A percentile compares a stretch with the other conserved stretches of the same genome.
phyloP scores from a whole-genome alignment of 2,113 vertebrate species.

The Smithornis capensis region DNA sequence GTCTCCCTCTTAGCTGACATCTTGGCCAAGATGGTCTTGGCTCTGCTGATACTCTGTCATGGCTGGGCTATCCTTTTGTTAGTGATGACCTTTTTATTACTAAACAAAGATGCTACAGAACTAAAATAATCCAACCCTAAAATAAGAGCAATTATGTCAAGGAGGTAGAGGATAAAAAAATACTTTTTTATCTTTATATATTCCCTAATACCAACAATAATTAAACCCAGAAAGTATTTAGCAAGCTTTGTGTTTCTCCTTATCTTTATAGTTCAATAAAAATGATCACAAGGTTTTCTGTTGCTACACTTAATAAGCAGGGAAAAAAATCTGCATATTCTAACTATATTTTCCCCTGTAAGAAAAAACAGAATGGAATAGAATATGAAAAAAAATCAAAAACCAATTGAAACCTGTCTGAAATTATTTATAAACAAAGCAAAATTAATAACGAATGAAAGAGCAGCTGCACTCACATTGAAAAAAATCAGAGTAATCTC shows the following conservation, averaged over 20 bases:
- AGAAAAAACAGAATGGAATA: neutral
- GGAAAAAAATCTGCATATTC: neutral
- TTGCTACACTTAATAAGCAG: neutral
- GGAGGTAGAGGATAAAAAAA: neutral
- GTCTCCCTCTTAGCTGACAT: neutral
- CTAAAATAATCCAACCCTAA: neutral
- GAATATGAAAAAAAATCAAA: neutral
- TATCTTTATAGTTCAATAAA: neutral
- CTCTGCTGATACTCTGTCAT: neutral
- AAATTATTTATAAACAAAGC: neutral
- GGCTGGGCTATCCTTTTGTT: neutral
- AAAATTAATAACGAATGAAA: neutral
- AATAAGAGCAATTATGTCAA: neutral
- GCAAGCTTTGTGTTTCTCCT: neutral
- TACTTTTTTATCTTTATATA: neutral
- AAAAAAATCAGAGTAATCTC: neutral
- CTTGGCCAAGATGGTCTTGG: neutral
- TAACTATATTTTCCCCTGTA: neutral
- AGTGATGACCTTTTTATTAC: rapidly evolving
- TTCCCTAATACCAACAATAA: neutral
- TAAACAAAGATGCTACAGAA: neutral
- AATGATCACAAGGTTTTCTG: neutral
- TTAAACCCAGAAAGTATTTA: neutral
- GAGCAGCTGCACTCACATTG: neutral
- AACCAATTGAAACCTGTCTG: neutral